These are phyloP conservation scores for Trogon surrucura DNA, from an alignment of 2,113 vertebrate species.

Conservation along the genomic window DNA sequence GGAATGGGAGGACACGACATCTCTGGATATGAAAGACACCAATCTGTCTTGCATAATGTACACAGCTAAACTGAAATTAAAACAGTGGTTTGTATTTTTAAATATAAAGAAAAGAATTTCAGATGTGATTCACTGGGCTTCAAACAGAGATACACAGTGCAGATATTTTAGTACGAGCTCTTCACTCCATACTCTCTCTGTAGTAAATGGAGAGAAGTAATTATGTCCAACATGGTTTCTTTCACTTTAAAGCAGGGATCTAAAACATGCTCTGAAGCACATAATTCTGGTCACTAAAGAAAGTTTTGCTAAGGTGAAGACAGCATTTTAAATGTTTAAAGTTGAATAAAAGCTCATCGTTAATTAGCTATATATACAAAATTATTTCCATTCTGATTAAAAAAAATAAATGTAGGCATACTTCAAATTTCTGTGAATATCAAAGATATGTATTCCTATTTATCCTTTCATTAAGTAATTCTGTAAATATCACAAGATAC, in stretches of 20 bases:
- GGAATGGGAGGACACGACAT: not conserved
- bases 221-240: not conserved
- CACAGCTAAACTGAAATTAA: not conserved
- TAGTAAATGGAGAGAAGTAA: not conserved
- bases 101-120: not conserved
- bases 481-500: not conserved
- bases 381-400: not conserved
- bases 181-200: not conserved
- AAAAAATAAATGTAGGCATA: not conserved
- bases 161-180: conserved; percentile 2
- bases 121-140: conserved; percentile 2
- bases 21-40: not conserved
- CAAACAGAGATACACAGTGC: not conserved
- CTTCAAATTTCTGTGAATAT: not conserved
- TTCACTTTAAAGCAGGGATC: not conserved
- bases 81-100: not conserved
- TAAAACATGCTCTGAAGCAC: not conserved
- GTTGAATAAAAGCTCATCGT: not conserved
- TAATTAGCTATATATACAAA: not conserved
- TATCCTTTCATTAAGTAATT: not conserved
- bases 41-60: not conserved
- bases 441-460: not conserved
- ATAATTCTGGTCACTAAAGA: not conserved
- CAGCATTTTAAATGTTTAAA: not conserved
- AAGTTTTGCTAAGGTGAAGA: not conserved